Percentiles rank a stretch among this genome's conserved stretches.
phyloP scores from a whole-genome alignment of 2,113 vertebrate species.

The Phaethornis superciliosus region DNA sequence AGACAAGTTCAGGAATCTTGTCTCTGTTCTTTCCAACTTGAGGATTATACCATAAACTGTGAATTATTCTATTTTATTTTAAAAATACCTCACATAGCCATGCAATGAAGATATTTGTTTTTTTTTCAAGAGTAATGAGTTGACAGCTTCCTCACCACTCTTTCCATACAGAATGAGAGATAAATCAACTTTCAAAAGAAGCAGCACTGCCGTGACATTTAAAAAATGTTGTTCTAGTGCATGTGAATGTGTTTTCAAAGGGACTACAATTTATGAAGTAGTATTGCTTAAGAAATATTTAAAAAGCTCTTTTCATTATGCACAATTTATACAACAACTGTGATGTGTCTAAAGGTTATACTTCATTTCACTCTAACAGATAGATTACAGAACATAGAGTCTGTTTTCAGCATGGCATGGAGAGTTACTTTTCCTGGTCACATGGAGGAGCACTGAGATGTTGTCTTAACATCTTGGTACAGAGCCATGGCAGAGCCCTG shows the following conservation, averaged over 20 bases:
- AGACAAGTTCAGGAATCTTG: background rate
- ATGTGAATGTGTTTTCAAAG: background rate
- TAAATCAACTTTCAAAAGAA: slow-evolving; percentile 15
- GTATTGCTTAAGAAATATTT: background rate
- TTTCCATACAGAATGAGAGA: background rate
- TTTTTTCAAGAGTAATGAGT: background rate
- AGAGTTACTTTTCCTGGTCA: background rate
- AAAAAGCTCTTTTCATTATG: background rate
- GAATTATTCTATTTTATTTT: background rate
- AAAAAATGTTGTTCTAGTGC: slow-evolving; percentile 5
- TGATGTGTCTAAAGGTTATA: background rate
- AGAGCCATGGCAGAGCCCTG: background rate
- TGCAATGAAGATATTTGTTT: background rate
- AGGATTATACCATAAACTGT: background rate
- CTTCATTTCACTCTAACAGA: background rate
- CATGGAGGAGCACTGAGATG: background rate
- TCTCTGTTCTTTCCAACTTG: background rate
- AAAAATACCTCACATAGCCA: background rate
- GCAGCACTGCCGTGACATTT: background rate
- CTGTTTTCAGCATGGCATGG: background rate
- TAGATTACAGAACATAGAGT: background rate
- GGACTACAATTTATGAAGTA: background rate
- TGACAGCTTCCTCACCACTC: slow-evolving; percentile 16
- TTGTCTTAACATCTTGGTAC: background rate
- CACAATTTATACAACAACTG: background rate